Evolutionary conservation across 2,888 invertebrate genomes (phyloP).

Genomic region (Cataglyphis altisquamis): DNA sequence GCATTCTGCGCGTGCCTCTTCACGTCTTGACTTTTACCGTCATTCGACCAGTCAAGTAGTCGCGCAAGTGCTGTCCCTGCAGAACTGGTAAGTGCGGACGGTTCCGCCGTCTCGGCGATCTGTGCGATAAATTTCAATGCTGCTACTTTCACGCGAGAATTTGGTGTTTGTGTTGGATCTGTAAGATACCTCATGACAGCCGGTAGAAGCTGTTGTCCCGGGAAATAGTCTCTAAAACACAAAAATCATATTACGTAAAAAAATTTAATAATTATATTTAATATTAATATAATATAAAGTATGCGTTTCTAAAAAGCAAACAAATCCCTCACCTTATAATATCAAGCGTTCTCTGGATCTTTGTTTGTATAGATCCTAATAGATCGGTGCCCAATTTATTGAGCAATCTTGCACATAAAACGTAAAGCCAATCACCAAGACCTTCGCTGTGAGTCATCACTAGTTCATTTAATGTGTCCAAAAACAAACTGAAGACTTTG

Average conservation of each 20-base stretch:
- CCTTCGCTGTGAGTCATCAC: slow-evolving; percentile 95
- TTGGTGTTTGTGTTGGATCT: slow-evolving; percentile 97
- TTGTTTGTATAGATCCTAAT: slow-evolving; percentile 95
- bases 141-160: slow-evolving; percentile 92
- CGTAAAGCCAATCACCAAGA: slow-evolving; percentile 97
- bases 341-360: slow-evolving; percentile 95
- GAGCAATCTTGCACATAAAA: slow-evolving; percentile 94
- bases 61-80: slow-evolving; percentile 82
- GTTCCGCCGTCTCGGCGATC: slow-evolving; percentile 90
- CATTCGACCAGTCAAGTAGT: slow-evolving; percentile 88
- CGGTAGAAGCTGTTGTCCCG: slow-evolving; percentile 88
- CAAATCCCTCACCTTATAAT: slow-evolving; percentile 89
- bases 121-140: slow-evolving; percentile 90
- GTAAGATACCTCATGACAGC: slow-evolving; percentile 92
- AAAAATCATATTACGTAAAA: slow-evolving; percentile 14
- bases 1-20: slow-evolving; percentile 89
- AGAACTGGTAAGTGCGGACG: slow-evolving; percentile 81
- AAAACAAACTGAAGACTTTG: slow-evolving; percentile 96
- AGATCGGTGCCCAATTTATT: slow-evolving; percentile 97
- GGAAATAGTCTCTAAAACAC: slow-evolving; percentile 87
- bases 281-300: neutral
- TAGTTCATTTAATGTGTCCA: slow-evolving; percentile 97
- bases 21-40: slow-evolving; percentile 91
- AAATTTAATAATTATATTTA: neutral
- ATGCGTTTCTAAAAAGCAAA: neutral